These are phyloP conservation scores for Neodontobutis hainanensis DNA, from an alignment of 2,113 vertebrate species.

Conservation along the genomic window DNA sequence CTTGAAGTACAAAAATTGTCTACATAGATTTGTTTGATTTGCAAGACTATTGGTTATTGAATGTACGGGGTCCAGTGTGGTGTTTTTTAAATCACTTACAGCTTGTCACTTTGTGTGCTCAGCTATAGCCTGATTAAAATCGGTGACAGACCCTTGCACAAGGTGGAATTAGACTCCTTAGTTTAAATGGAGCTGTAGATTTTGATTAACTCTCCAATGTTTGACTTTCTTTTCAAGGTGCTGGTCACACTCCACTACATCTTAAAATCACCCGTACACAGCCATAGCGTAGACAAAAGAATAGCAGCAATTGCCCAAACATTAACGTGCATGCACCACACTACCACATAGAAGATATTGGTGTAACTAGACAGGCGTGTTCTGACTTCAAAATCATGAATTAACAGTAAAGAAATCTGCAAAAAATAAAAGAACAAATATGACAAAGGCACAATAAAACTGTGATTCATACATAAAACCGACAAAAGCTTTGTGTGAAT, in stretches of 20 bases:
- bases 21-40: too few species aligned
- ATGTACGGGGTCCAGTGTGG: too few species aligned
- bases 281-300: background rate
- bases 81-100: background rate
- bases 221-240: background rate
- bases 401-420: conserved; percentile 13
- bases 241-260: background rate
- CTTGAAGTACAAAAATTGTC: too few species aligned
- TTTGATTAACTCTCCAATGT: conserved; percentile 13
- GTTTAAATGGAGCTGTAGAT: conserved; percentile 36
- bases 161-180: conserved; percentile 26
- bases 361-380: too few species aligned
- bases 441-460: conserved; percentile 4
- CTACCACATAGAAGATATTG: too few species aligned
- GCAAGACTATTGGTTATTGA: too few species aligned
- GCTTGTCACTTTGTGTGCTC: conserved; percentile 1
- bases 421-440: background rate
- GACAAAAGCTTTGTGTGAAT: conserved; percentile 29
- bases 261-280: background rate
- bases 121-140: conserved; percentile 38
- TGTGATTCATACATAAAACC: conserved; percentile 2
- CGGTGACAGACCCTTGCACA: conserved; percentile 17
- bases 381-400: background rate
- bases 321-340: too few species aligned
- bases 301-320: too few species aligned